Evolutionary conservation across 1,140 invertebrate genomes (phyloP), one percentile per base, ranked within the genome.

Genomic region (Epicauta chinensis): DNA sequence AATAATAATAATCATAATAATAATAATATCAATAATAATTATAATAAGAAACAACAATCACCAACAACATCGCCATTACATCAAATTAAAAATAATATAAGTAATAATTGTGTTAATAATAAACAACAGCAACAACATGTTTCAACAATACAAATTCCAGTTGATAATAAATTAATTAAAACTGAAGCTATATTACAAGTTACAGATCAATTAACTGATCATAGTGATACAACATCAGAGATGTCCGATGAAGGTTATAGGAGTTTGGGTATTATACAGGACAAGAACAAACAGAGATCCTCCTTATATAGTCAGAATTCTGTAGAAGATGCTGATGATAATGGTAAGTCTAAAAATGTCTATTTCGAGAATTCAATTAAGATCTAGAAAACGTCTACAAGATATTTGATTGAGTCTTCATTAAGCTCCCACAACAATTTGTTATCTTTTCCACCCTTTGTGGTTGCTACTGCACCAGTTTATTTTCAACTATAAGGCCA

Each of bases 191-290:
- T 42, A 10, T 44, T 68, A 13, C 60, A 67, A 46, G 63, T 68
- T 9, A 62, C 58, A 23, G 61, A 68, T 23, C 4, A 3, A 23
- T 23, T 23, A 23, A 23, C 23, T 3, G 62, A 68, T 53, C 81
- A 86, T 51, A 87, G 85, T 50, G 89, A 91, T 67, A 89, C 88
- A 58, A 86, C 87, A 2, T 90, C 87, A 48, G 88, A 91, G 66
- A 86, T 91, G 13, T 90, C 87, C 35, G 89, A 92, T 70, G 89
- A 91, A 65, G 89, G 89, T 3, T 92, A 92, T 64, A 79, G 87
- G 62, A 90, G 86, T 63, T 69, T 89, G 56, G 85, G 86, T 5
- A 75, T 85, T 16, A 78, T 86, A 17, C 83, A 82, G 50, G 67
- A 66, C 39, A 65, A 65, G 61, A 63, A 56, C 72, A 70, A 75